Evolutionary conservation across 2,797 vertebrate species (phyloP), one percentile per base, ranked within the genome.

Genomic region (Brachymystax lenok): DNA sequence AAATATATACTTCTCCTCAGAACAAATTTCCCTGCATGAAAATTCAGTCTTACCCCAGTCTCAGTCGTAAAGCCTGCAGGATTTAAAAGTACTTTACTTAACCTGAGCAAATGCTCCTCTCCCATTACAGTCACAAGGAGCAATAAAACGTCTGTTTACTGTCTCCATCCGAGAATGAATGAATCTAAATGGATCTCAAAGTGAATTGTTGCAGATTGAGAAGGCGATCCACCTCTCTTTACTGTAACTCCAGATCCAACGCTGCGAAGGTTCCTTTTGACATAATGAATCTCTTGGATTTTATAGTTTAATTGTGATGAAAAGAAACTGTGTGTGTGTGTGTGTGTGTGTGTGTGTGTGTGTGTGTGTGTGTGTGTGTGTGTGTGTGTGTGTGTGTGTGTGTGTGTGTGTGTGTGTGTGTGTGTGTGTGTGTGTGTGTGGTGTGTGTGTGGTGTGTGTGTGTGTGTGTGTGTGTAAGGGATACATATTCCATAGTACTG

Each of bases 111-210:
- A 92, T 88, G 83, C 14, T 78, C 64, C 68, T 84, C 84, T 90
- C 80, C 3, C 70, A 78, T 90, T 91, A 51, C 89, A 71, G 74
- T 75, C 74, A 68, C 1, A 75, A 30, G 77, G 83, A 73, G 73
- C 80, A 91, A 92, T 92, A 86, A 90, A 91, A 87, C 7, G 51
- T 19, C 28, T 90, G 82, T 92, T 91, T 88, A 89, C 90, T 77
- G 80, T 85, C 81, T 87, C 80, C 30, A 76, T 71, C 79, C 28
- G 67, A 3, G 86, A 88, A 83, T 88, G 90, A 88, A 88, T 85
- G 84, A 88, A 80, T 82, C 87, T 85, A 88, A 90, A 86, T 75
- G 86, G 76, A 82, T 75, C 72, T 69, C 59, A 63, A 74, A 30
- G 79, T 80, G 80, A 69, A 72, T 77, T 64, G 46, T 74, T 3